A percentile compares a stretch with the other conserved stretches of the same genome.
Conservation (phyloP, 37 sponge, comb jelly and placozoan species). For the Ianthella basta region DNA sequence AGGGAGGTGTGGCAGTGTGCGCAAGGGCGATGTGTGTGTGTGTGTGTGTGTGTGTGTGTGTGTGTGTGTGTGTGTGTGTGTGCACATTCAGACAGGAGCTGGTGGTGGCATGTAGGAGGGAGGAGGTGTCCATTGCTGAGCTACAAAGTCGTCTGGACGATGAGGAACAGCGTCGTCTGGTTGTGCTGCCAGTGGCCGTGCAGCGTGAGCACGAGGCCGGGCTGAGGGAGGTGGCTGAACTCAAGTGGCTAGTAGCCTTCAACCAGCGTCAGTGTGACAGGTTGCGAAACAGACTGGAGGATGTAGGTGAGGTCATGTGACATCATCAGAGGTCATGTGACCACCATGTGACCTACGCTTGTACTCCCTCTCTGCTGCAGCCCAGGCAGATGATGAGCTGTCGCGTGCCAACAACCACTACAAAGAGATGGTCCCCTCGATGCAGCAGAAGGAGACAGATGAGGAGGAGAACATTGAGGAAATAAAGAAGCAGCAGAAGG, state of each 20-base stretch:
- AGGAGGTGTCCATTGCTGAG: not conserved
- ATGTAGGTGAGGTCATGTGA: conserved; percentile 1
- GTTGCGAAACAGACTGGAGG: not conserved
- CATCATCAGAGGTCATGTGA: too few relatives aligned
- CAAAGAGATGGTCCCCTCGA: not conserved
- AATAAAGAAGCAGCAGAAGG: conserved; percentile 5
- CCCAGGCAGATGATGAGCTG: not conserved
- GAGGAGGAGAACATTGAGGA: not conserved
- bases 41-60: not conserved
- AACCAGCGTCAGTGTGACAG: not conserved
- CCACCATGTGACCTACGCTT: too few relatives aligned
- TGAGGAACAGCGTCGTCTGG: conserved; percentile 21
- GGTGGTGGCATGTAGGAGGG: not conserved
- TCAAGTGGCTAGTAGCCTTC: conserved; percentile 57
- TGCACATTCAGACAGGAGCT: not conserved
- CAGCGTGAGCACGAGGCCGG: conserved; percentile 66
- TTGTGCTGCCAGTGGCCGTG: conserved; percentile 8
- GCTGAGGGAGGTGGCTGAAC: conserved; percentile 53
- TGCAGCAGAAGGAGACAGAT: conserved; percentile 1
- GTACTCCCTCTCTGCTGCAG: not conserved
- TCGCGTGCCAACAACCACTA: not conserved
- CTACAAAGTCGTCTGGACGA: not conserved
- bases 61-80: not conserved
- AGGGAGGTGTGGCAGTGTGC: not conserved
- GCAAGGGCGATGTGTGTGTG: not conserved